Conservation (phyloP, 2,113 vertebrate genomes). For the Hemicordylus capensis region DNA sequence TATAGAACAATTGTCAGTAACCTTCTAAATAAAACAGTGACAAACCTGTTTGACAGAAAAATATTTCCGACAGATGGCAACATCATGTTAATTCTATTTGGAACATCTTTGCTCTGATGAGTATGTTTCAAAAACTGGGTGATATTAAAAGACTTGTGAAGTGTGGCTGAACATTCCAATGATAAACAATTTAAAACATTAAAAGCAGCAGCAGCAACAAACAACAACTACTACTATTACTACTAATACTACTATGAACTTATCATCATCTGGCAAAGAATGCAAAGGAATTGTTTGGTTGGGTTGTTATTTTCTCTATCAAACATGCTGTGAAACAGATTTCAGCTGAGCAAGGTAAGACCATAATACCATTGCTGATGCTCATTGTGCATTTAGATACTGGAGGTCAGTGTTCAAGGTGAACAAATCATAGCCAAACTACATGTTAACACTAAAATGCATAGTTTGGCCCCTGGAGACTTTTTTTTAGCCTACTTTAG, state of each 20-base stretch:
- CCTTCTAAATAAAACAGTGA: neutral
- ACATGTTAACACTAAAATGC: too few species aligned
- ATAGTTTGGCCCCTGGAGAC: too few species aligned
- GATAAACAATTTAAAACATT: neutral
- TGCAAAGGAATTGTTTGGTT: neutral
- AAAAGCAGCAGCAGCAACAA: too few species aligned
- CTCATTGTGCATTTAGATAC: neutral
- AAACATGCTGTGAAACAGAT: neutral
- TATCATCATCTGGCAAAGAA: neutral
- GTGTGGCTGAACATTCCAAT: neutral
- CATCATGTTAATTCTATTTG: neutral
- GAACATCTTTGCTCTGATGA: neutral
- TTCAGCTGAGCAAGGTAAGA: neutral
- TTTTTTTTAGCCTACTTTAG: too few species aligned
- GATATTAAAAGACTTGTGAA: slow-evolving; percentile 2
- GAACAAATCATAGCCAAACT: too few species aligned
- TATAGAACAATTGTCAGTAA: neutral
- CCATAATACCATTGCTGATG: too few species aligned
- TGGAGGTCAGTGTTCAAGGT: neutral
- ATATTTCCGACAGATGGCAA: slow-evolving; percentile 12
- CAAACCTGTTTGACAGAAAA: neutral
- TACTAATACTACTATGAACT: neutral
- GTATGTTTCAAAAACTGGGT: neutral
- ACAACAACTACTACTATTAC: too few species aligned
- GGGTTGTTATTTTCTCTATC: neutral